phyloP scores from a whole-genome alignment of 2,888 invertebrate species.

The Oxystoma pomonae region DNA sequence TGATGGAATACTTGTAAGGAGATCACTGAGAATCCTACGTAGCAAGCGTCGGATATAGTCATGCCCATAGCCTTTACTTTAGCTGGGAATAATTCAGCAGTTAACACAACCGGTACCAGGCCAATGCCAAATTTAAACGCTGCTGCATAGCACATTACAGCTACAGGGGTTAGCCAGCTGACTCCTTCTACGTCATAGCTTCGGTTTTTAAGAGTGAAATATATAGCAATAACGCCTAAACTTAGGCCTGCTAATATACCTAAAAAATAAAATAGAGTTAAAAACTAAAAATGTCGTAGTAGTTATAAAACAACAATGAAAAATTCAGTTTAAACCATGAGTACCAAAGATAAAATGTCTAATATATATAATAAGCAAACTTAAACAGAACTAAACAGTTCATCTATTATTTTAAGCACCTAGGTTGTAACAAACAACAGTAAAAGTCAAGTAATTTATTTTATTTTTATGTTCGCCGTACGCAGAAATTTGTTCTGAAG shows the following conservation, averaged over 20 bases:
- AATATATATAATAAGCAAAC: too few relatives aligned
- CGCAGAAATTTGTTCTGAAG: too few relatives aligned
- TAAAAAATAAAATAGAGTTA: too few relatives aligned
- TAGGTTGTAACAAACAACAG: too few relatives aligned
- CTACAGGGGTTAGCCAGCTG: slow-evolving; percentile 35
- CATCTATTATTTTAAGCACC: too few relatives aligned
- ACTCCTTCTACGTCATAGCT: slow-evolving; percentile 34
- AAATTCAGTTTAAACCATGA: too few relatives aligned
- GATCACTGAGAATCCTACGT: slow-evolving; percentile 42
- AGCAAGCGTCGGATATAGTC: slow-evolving; percentile 44
- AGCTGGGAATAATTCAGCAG: slow-evolving; percentile 46
- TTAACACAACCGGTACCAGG: slow-evolving; percentile 44
- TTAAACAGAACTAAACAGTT: too few relatives aligned
- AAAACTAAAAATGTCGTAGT: too few relatives aligned
- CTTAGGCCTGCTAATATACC: slow-evolving; percentile 41
- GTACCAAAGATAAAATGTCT: too few relatives aligned
- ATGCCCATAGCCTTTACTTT: slow-evolving; percentile 46
- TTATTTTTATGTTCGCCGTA: too few relatives aligned
- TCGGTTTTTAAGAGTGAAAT: slow-evolving; percentile 40
- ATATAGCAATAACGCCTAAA: slow-evolving; percentile 41
- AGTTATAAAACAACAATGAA: too few relatives aligned
- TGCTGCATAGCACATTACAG: slow-evolving; percentile 43
- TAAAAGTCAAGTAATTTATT: too few relatives aligned
- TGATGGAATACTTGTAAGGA: slow-evolving; percentile 42
- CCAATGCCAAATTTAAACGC: slow-evolving; percentile 45